Evolutionary conservation across 2,797 vertebrate species (phyloP), one percentile per base, ranked within the genome.

Genomic region (Lepus townsendii): DNA sequence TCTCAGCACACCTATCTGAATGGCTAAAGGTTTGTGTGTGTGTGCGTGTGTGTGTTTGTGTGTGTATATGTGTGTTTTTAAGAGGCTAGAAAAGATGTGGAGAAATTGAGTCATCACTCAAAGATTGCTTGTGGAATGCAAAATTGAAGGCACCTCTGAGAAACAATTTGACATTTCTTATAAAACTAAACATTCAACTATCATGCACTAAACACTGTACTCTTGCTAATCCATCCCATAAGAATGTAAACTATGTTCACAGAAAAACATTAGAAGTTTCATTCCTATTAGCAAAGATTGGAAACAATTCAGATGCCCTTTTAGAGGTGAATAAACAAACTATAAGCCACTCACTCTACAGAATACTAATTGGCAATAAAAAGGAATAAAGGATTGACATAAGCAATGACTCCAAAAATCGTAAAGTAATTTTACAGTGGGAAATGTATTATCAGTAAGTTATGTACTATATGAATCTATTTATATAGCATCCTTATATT

Each of bases 201-300:
- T 27, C 22, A 54, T 54, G 6, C 35, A 52, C 12, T 35, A 62
- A 82, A 35, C 13, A 80, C 88, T 92, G 68, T 50, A 76, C 30
- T 13, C 42, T 57, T 79, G 62, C 22, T 7, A 2, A 71, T 80
- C 63, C 79, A 69, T 89, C 52, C 30, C 26, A 82, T 11, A 76
- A n/a, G 80, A 76, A 75, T 72, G 7, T 84, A 83, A 93, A 68
- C 11, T 13, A 47, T 16, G 17, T 32, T 68, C n/a, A 92, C 9
- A 76, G 20, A 82, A 71, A 94, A 90, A 80, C 22, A 68, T 80
- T 66, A 69, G 30, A 2, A 68, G 22, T 75, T 88, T 72, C 71
- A 90, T 54, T 54, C 57, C 16, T 66, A 68, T 30, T 75, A 54
- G n/a, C n/a, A 17, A 20, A 71, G 80, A 30, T 16, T 65, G n/a